Conservation (phyloP, 2,797 vertebrate genomes). For the Etheostoma nigrum region DNA sequence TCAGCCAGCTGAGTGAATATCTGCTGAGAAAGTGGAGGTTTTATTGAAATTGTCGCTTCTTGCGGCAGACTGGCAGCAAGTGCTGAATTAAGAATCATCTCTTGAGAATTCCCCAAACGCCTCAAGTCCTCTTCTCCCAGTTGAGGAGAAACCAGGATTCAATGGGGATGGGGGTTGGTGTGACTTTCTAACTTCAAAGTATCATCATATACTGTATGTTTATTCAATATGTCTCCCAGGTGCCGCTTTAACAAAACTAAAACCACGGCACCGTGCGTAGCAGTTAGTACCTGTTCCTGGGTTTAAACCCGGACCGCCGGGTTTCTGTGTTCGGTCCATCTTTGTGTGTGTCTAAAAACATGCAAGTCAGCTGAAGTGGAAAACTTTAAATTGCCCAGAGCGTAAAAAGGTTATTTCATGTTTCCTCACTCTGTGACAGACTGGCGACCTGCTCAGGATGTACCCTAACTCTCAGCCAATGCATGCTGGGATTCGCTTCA, state of each 20-base stretch:
- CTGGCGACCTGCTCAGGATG: neutral
- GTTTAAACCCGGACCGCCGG: neutral
- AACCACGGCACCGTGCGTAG: slow-evolving; percentile 13
- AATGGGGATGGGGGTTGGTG: neutral
- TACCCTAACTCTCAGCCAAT: neutral
- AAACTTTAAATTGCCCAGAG: slow-evolving; percentile 61
- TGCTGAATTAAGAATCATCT: slow-evolving; percentile 67
- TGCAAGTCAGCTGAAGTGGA: slow-evolving; percentile 42
- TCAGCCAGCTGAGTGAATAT: slow-evolving; percentile 52
- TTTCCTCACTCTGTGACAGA: slow-evolving; percentile 33
- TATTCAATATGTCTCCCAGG: slow-evolving; percentile 12
- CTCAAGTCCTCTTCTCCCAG: slow-evolving; percentile 57
- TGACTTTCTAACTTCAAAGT: slow-evolving; percentile 49
- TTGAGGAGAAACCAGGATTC: slow-evolving; percentile 44
- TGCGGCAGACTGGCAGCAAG: slow-evolving; percentile 35
- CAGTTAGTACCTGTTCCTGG: neutral
- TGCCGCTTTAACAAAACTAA: slow-evolving; percentile 7
- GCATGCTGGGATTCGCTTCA: slow-evolving; percentile 26
- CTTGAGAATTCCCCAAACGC: slow-evolving; percentile 65
- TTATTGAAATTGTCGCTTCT: slow-evolving; percentile 61
- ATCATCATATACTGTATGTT: slow-evolving; percentile 1
- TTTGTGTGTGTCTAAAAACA: slow-evolving; percentile 7
- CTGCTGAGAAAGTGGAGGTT: slow-evolving; percentile 48
- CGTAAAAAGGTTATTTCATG: slow-evolving; percentile 34
- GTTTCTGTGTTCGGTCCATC: neutral